Evolutionary conservation across 2,888 invertebrate species (phyloP), one percentile per base, ranked within the genome.

Genomic region (Cryptus viduatorius): DNA sequence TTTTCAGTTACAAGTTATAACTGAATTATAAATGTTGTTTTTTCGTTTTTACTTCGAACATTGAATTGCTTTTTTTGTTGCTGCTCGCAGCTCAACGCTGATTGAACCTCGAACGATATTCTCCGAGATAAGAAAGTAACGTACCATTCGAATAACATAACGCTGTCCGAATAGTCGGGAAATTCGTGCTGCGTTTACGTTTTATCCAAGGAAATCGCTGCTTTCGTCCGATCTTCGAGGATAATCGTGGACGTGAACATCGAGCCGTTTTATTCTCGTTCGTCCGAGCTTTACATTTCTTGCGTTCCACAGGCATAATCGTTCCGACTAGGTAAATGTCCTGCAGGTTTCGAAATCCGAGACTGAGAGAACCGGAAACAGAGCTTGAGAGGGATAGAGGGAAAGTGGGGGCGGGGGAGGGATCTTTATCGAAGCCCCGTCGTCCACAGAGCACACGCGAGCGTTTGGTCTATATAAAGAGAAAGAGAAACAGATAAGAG

Each of bases 181-280:
- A 19, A 44, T 59, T n/a, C 72, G n/a, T 16, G 44, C 37, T 37
- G 37, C 37, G 8, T 37, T 37, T 12, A 24, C 42, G 72, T 59
- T 72, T 72, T 56, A 72, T 44, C 59, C 31, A 12, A 12, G 61
- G 8, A 19, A 42, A 73, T 61, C 59, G 46, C 29, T 59, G 59
- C 59, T 29, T 10, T 4, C 16, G 29, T 59, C 59, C 59, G 16
- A 73, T 31, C 29, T 48, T 46, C 10, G 31, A 48, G 59, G 48
- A 59, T 61, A 73, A 61, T 73, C 73, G 73, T 46, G 44, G 1
- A 59, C 37, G 19, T 12, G 59, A 44, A 44, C 24, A 8, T 14
- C 29, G 56, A 50, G 29, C 56, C n/a, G 24, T 72, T 59, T 59
- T 46, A 2, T 46, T n/a, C n/a, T n/a, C 10, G 29, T 73, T 73